A percentile compares a stretch with the other conserved stretches of the same genome.
Evolutionary conservation across 1,140 invertebrate species (phyloP).

Genomic region (Rhopalosiphum maidis): DNA sequence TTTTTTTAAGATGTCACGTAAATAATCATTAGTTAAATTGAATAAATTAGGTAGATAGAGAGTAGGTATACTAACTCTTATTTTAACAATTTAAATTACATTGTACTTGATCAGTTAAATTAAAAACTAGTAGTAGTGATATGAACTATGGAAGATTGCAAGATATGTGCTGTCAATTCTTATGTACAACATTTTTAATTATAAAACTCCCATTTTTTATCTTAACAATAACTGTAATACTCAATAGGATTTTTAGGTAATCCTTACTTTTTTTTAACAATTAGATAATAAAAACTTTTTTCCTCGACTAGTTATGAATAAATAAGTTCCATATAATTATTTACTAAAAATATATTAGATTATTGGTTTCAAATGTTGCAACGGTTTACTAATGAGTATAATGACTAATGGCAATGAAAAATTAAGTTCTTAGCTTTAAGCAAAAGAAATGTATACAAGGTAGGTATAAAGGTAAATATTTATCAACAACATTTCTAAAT

Average conservation of each 20-base stretch:
- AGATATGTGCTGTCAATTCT: not conserved
- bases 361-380: not conserved
- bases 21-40: not conserved
- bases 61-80: not conserved
- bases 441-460: not conserved
- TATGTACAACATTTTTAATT: not conserved
- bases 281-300: not conserved
- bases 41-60: not conserved
- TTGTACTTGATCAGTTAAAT: not conserved
- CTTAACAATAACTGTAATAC: not conserved
- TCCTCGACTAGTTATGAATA: not conserved
- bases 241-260: not conserved
- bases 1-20: constrained; percentile 3
- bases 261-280: not conserved
- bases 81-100: not conserved
- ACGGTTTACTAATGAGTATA: not conserved
- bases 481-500: not conserved
- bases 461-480: too few relatives aligned
- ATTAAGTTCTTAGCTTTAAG: not conserved
- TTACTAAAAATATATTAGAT: not conserved
- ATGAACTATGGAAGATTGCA: not conserved
- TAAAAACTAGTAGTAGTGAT: not conserved
- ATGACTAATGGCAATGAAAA: not conserved
- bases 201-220: not conserved
- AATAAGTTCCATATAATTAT: not conserved